Conservation (phyloP, 2,888 invertebrate genomes). For the Stenichneumon culpator region DNA sequence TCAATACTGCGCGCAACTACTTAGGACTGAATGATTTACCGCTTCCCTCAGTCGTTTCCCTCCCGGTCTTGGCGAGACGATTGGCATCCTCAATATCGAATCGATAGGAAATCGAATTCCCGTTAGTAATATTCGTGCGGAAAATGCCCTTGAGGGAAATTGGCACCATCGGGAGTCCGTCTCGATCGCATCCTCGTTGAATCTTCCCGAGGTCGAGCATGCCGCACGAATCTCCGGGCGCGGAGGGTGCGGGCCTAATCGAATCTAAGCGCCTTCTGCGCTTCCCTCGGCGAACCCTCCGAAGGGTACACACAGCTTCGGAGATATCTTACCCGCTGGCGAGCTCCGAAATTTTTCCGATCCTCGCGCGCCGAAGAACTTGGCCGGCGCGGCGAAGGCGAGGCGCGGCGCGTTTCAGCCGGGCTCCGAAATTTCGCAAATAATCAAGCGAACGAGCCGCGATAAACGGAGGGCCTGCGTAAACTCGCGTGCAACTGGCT, state of each 20-base stretch:
- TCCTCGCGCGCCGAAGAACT: neutral
- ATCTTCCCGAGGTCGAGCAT: constrained; percentile 39
- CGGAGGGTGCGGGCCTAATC: constrained; percentile 46
- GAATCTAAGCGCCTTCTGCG: constrained; percentile 57
- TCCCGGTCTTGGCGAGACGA: neutral
- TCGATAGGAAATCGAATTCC: constrained; percentile 64
- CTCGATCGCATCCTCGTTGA: constrained; percentile 51
- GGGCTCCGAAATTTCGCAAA: constrained; percentile 45
- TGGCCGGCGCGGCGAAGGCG: neutral
- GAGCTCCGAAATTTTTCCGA: constrained; percentile 32
- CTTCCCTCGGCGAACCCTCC: neutral
- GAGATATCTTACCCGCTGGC: constrained; percentile 1
- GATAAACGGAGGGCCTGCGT: constrained; percentile 39
- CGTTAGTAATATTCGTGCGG: constrained; percentile 62
- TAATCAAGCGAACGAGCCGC: constrained; percentile 39
- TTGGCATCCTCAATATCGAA: constrained; percentile 61
- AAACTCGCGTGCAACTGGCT: neutral
- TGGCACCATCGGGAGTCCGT: constrained; percentile 59
- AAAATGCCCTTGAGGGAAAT: constrained; percentile 62
- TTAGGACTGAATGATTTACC: constrained; percentile 10
- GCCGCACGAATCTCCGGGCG: constrained; percentile 41
- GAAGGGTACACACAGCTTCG: neutral
- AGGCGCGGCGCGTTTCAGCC: neutral
- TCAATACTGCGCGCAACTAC: constrained; percentile 3
- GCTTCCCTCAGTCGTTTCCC: neutral